A percentile compares a stretch with the other conserved stretches of the same genome.
phyloP scores from a whole-genome alignment of 1,140 invertebrate species.

The Caenorhabditis latens region DNA sequence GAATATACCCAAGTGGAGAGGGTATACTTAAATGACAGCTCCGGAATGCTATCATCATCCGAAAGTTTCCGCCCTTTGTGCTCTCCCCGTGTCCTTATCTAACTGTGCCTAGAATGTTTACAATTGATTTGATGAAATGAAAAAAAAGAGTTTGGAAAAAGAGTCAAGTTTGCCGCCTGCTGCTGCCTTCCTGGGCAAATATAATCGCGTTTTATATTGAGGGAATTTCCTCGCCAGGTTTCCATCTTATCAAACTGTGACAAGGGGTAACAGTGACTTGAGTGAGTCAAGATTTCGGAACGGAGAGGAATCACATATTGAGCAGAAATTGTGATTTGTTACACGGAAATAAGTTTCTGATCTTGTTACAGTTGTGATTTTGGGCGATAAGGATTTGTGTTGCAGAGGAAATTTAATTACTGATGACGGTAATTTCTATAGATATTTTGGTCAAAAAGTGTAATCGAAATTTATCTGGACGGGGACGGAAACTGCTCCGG shows the following conservation, averaged over 20 bases:
- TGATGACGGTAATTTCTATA: too few relatives aligned
- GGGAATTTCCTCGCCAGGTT: not conserved
- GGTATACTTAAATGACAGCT: constrained; percentile 9
- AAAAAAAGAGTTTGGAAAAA: not conserved
- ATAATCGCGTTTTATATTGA: not conserved
- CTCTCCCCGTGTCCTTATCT: not conserved
- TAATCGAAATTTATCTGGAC: too few relatives aligned
- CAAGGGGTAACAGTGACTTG: not conserved
- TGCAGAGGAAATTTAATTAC: too few relatives aligned
- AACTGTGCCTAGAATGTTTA: constrained; percentile 21
- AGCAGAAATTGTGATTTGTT: not conserved
- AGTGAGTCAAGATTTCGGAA: not conserved
- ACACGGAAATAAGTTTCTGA: not conserved
- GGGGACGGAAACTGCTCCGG: too few relatives aligned
- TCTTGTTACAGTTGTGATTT: not conserved
- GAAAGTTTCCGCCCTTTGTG: not conserved
- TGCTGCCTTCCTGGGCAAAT: not conserved
- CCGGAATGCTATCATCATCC: constrained; percentile 28
- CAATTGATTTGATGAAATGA: not conserved
- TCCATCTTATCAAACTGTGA: constrained; percentile 5
- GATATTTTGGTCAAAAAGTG: too few relatives aligned
- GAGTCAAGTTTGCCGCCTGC: constrained; percentile 25
- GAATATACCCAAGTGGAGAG: not conserved
- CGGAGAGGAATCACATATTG: not conserved
- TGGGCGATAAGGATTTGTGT: not conserved